Conservation (phyloP, 2,888 invertebrate genomes). For the Apamea monoglypha region DNA sequence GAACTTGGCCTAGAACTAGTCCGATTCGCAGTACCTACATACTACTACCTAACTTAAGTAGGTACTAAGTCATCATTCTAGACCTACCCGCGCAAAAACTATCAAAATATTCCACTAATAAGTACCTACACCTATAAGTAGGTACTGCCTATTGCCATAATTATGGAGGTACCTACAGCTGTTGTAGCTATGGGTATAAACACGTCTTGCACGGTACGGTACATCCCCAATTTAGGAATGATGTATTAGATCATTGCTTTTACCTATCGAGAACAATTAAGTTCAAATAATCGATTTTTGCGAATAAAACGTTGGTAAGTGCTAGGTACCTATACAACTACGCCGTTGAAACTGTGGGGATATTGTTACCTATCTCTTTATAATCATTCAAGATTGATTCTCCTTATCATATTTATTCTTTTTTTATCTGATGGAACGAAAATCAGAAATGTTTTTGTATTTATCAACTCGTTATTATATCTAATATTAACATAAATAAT, state of each 20-base stretch:
- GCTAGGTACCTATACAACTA: background rate
- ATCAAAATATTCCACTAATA: background rate
- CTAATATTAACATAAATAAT: background rate
- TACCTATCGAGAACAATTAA: background rate
- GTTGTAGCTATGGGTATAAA: background rate
- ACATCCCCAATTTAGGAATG: background rate
- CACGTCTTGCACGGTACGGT: background rate
- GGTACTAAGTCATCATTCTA: no score
- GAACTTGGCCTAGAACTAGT: background rate
- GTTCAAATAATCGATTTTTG: background rate
- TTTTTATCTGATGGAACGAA: conserved; percentile 1
- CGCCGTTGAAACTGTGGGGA: background rate
- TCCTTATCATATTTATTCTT: conserved; percentile 14
- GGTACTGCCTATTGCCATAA: background rate
- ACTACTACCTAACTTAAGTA: no score
- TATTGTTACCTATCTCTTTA: background rate
- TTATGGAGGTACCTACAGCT: background rate
- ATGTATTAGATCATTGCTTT: background rate
- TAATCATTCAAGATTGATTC: conserved; percentile 19
- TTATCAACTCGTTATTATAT: background rate
- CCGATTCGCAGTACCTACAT: background rate
- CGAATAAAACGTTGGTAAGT: background rate
- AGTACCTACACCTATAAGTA: no score
- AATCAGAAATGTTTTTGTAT: conserved; percentile 4
- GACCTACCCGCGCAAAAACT: background rate